phyloP scores from a whole-genome alignment of 2,113 vertebrate species.

The Passerina amoena region DNA sequence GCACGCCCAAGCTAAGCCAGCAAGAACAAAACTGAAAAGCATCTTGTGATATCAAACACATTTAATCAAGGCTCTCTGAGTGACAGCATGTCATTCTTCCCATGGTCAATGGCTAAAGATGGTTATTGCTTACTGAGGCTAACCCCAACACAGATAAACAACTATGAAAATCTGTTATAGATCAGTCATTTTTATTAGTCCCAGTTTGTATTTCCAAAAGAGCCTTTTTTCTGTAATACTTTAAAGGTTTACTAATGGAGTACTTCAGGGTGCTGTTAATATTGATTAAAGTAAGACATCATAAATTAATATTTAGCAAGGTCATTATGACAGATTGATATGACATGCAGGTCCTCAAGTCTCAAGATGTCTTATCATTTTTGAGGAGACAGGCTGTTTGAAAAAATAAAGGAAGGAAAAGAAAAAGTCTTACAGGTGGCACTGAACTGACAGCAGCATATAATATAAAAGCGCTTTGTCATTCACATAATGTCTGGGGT shows the following conservation, averaged over 20 bases:
- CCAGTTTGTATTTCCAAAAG: not conserved
- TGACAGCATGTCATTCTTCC: not conserved
- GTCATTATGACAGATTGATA: conserved; percentile 70
- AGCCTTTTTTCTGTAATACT: not conserved
- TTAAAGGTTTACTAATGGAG: conserved; percentile 42
- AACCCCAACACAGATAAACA: conserved; percentile 28
- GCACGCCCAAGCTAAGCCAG: conserved; percentile 18
- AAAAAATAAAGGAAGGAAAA: conserved; percentile 42
- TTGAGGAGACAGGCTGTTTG: conserved; percentile 62
- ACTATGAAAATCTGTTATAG: not conserved
- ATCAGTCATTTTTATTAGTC: conserved; percentile 41
- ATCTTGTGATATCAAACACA: not conserved
- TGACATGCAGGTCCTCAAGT: conserved; percentile 59
- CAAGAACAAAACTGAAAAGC: conserved; percentile 35
- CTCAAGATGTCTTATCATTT: conserved; percentile 62
- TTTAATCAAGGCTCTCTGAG: not conserved
- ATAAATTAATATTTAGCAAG: conserved; percentile 72
- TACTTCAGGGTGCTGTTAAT: conserved; percentile 64
- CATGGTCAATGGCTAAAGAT: conserved; percentile 26
- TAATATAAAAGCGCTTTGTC: conserved; percentile 79
- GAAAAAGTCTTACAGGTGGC: conserved; percentile 71
- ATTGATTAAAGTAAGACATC: conserved; percentile 65
- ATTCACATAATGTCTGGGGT: conserved; percentile 80
- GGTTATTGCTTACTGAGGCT: conserved; percentile 22
- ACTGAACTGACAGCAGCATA: conserved; percentile 64